Evolutionary conservation across 2,113 vertebrate genomes (phyloP).

Genomic region (Spilogale gracilis): DNA sequence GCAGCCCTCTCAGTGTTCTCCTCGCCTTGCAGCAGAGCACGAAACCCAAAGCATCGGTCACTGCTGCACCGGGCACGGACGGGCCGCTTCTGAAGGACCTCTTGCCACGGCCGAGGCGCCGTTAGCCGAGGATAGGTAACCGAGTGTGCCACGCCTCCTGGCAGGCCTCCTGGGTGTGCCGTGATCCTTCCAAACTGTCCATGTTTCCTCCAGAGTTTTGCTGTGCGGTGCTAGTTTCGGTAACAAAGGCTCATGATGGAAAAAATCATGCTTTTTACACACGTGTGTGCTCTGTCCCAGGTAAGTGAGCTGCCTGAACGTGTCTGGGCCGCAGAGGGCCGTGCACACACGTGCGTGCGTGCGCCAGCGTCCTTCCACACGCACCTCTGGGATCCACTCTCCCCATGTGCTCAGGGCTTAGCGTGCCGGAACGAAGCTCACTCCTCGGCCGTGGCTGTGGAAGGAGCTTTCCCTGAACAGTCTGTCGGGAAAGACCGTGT

Average conservation of each 20-base stretch:
- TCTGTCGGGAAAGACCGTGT: background rate
- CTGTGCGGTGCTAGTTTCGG: conserved; percentile 78
- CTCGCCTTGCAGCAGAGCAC: conserved; percentile 93
- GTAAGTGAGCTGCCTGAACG: conserved; percentile 82
- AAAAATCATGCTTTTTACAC: conserved; percentile 33
- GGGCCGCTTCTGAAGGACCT: conserved; percentile 94
- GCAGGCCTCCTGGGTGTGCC: conserved; percentile 76
- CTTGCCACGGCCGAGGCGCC: conserved; percentile 90
- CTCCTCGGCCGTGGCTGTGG: background rate
- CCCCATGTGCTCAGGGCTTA: rapidly evolving
- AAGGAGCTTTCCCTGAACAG: background rate
- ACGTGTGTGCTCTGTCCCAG: conserved; percentile 70
- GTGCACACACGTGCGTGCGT: no score
- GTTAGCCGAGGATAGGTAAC: conserved; percentile 93
- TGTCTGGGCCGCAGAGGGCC: rapidly evolving
- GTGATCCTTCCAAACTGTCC: conserved; percentile 81
- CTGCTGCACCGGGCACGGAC: conserved; percentile 87
- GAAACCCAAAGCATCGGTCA: conserved; percentile 88
- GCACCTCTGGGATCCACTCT: rapidly evolving
- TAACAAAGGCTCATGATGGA: conserved; percentile 50
- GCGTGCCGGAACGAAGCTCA: background rate
- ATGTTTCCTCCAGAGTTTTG: conserved; percentile 90
- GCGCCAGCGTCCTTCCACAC: background rate
- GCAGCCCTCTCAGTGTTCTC: conserved; percentile 86
- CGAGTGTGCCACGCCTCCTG: background rate